Evolutionary conservation across 2,797 vertebrate genomes (phyloP), one percentile per base, ranked within the genome.

Genomic region (Carapus acus): DNA sequence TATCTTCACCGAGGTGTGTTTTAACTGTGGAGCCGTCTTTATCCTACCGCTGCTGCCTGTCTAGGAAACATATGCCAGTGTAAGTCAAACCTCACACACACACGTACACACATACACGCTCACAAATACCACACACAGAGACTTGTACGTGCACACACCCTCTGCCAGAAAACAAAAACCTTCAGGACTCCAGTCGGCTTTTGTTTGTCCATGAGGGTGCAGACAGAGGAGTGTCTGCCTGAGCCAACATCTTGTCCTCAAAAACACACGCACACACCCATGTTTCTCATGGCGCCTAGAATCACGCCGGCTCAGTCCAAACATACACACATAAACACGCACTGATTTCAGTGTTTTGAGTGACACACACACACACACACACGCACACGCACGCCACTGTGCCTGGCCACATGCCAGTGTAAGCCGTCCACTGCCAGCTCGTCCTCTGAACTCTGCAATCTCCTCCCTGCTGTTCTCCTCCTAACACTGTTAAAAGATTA

Each of bases 11-110:
- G 36, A 54, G 76, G 66, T 33, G 23, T 49, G 64, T 69, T 82
- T 81, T 77, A 80, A 77, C 80, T 74, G 65, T 53, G 76, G 79
- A 85, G 84, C 80, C 80, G 65, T 64, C 71, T 71, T 77, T 67
- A 80, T 81, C 79, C 79, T 24, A 42, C 73, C 71, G 67, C 78
- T 77, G 73, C 70, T 71, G 77, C 73, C 72, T 76, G 74, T 67
- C 67, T 74, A 37, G 41, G 41, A 60, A 52, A 44, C 79, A 74
- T 67, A 81, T 73, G 69, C 57, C 65, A 59, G 49, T 22, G 43
- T 68, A 74, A 73, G 59, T 45, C 42, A 24, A 19, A 31, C 42
- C 31, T 16, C 34, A 36, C 33, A 49, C 27, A 33, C 34, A 36
- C 13, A 36, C 13, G n/a, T 4, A 36, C 34, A 2, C 34, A 11